These are phyloP conservation scores for Anastrepha obliqua DNA, from an alignment of 1,140 invertebrate species.

Conservation along the genomic window DNA sequence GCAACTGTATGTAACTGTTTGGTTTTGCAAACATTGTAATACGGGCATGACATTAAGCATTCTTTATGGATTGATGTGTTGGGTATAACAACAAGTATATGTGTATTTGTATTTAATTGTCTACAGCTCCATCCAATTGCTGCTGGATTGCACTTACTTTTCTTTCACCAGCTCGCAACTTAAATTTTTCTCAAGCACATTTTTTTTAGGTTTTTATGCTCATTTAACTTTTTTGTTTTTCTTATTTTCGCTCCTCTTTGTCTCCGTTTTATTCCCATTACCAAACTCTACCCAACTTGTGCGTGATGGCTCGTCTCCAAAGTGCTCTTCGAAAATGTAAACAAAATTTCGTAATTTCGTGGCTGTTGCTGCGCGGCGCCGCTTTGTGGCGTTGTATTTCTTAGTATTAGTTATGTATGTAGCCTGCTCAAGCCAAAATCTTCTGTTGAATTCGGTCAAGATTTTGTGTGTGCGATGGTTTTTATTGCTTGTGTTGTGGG, in stretches of 20 bases:
- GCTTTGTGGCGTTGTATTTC: conserved; percentile 10
- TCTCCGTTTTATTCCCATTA: background rate
- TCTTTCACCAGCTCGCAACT: too few species aligned
- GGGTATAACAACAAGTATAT: too few species aligned
- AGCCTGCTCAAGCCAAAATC: conserved; percentile 5
- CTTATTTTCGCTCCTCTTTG: background rate
- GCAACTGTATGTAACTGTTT: too few species aligned
- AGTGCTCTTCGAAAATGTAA: conserved; percentile 22
- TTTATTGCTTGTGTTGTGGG: background rate
- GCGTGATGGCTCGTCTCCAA: conserved; percentile 15
- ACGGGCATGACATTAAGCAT: too few species aligned
- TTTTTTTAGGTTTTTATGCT: too few species aligned
- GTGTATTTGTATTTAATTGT: too few species aligned
- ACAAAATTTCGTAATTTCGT: conserved; percentile 33
- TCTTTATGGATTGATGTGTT: too few species aligned
- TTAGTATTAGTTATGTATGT: background rate
- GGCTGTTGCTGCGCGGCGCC: background rate
- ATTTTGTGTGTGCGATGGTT: background rate
- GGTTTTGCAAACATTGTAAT: too few species aligned
- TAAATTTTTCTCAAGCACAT: too few species aligned
- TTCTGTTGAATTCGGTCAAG: conserved; percentile 39
- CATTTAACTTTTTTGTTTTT: background rate
- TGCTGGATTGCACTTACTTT: too few species aligned
- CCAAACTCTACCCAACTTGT: background rate
- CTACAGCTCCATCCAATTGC: too few species aligned